phyloP scores from a whole-genome alignment of 2,888 invertebrate species.

The Colostygia pectinataria region DNA sequence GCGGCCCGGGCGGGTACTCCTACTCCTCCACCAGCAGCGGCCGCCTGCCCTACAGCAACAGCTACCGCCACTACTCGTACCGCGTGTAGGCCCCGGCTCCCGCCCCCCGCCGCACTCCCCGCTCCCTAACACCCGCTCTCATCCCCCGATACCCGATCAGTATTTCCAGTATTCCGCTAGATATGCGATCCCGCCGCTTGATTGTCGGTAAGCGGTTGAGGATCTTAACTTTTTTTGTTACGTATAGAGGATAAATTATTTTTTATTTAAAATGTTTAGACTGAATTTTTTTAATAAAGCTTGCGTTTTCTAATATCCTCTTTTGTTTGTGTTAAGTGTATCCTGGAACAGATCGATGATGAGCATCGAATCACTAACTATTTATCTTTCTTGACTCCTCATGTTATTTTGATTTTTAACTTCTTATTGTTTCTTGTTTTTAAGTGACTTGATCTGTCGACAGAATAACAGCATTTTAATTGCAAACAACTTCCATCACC shows the following conservation, averaged over 20 bases:
- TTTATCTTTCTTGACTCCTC: background rate
- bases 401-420: conserved; percentile 30
- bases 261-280: conserved; percentile 66
- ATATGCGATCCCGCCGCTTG: conserved; percentile 76
- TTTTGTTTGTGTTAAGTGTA: conserved; percentile 63
- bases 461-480: background rate
- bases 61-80: conserved; percentile 93
- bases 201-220: conserved; percentile 64
- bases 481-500: background rate
- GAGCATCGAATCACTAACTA: conserved; percentile 68
- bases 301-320: conserved; percentile 72
- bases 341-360: conserved; percentile 60
- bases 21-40: conserved; percentile 91
- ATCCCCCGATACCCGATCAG: conserved; percentile 64
- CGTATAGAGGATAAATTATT: conserved; percentile 55
- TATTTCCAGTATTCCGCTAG: conserved; percentile 63
- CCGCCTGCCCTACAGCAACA: conserved; percentile 91
- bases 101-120: conserved; percentile 41
- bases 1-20: conserved; percentile 92
- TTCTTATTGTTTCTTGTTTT: conserved; percentile 4
- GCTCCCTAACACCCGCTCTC: conserved; percentile 43
- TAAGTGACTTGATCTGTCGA: background rate
- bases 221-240: conserved; percentile 70
- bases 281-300: conserved; percentile 82
- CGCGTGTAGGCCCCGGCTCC: conserved; percentile 86